These are phyloP conservation scores for Sarcophilus harrisii DNA, from an alignment of 2,797 vertebrate species.

Conservation along the genomic window DNA sequence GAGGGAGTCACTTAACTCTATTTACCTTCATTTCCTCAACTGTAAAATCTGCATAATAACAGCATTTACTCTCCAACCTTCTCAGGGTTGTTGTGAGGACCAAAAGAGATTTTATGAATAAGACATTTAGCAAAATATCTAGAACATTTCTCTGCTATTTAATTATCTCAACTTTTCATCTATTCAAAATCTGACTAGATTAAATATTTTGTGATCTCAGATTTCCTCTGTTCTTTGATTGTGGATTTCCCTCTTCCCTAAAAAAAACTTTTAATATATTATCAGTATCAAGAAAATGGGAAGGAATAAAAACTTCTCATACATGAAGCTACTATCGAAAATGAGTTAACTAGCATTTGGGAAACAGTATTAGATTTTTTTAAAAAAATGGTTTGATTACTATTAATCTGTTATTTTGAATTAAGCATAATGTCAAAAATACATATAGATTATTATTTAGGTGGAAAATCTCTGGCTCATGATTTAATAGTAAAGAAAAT, in stretches of 20 bases:
- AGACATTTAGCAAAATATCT: not conserved
- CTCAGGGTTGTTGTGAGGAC: not conserved
- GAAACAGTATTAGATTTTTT: not conserved
- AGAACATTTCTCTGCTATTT: not conserved
- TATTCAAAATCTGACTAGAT: not conserved
- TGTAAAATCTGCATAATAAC: not conserved
- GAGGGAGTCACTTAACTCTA: not conserved
- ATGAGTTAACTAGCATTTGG: not conserved
- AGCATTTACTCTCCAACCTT: not conserved
- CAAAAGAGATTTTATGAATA: not conserved
- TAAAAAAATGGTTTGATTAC: not conserved
- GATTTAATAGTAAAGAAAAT: constrained; percentile 43
- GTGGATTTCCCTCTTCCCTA: not conserved
- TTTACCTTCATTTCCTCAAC: not conserved
- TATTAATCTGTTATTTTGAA: not conserved
- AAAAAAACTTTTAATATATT: not conserved
- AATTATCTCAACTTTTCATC: not conserved
- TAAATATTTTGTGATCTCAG: not conserved
- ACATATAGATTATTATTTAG: constrained; percentile 39
- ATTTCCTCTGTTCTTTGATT: not conserved
- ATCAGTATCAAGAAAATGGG: not conserved
- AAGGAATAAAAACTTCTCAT: not conserved
- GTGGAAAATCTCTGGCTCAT: constrained; percentile 11
- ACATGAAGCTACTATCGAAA: not conserved
- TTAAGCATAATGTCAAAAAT: constrained; percentile 1